These are phyloP conservation scores for Nymphalis polychloros DNA, from an alignment of 2,888 invertebrate species.

Conservation along the genomic window DNA sequence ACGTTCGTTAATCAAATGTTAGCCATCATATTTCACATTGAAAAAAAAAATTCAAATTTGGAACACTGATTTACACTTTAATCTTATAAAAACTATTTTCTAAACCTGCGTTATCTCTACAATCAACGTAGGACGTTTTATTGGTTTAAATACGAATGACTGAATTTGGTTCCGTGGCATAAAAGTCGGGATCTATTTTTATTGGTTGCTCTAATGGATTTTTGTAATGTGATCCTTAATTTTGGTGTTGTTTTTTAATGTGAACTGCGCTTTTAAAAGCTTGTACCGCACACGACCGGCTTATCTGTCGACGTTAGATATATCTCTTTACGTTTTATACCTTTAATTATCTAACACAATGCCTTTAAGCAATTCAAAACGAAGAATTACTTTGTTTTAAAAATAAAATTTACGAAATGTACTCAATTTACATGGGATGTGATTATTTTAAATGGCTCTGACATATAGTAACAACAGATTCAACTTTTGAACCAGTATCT, in stretches of 20 bases:
- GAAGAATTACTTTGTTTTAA: background rate
- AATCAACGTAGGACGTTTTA: slow-evolving; percentile 39
- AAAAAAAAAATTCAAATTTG: background rate
- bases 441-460: too few species aligned
- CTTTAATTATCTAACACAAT: slow-evolving; percentile 34
- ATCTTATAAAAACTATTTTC: background rate
- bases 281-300: slow-evolving; percentile 57
- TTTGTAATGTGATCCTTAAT: slow-evolving; percentile 77
- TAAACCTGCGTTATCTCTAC: slow-evolving; percentile 48
- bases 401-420: too few species aligned
- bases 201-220: slow-evolving; percentile 77
- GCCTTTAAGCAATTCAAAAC: background rate
- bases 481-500: too few species aligned
- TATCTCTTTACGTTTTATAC: slow-evolving; percentile 45
- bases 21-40: background rate
- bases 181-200: slow-evolving; percentile 69
- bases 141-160: slow-evolving; percentile 59
- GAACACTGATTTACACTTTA: background rate
- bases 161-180: slow-evolving; percentile 57
- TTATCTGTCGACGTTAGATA: slow-evolving; percentile 54
- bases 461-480: too few species aligned
- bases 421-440: too few species aligned
- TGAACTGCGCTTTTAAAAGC: slow-evolving; percentile 55
- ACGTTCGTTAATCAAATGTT: too few species aligned
- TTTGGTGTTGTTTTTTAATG: slow-evolving; percentile 68